A percentile compares a stretch with the other conserved stretches of the same genome.
These are phyloP conservation scores for Danio choprae DNA, from an alignment of 2,797 vertebrate genomes.

Conservation along the genomic window DNA sequence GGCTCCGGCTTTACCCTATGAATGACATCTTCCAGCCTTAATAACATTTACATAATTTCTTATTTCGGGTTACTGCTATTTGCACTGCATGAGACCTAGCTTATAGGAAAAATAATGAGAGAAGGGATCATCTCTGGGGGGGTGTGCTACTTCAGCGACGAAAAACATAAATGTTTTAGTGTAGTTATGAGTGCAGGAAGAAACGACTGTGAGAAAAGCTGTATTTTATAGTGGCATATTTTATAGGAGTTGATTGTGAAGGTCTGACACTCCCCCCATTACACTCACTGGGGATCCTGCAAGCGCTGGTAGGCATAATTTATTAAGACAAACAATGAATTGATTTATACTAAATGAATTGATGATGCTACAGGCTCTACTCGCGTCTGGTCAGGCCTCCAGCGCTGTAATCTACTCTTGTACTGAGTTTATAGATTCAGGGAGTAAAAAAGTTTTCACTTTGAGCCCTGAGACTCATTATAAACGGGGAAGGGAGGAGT, in stretches of 20 bases:
- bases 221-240: constrained; percentile 26
- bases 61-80: constrained; percentile 94
- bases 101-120: constrained; percentile 98
- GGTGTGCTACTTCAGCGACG: constrained; percentile 28
- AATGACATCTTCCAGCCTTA: constrained; percentile 96
- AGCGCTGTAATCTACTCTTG: constrained; percentile 91
- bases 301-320: constrained; percentile 15
- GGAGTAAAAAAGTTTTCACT: constrained; percentile 97
- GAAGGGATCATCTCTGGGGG: constrained; percentile 71
- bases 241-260: constrained; percentile 9
- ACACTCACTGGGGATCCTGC: neutral
- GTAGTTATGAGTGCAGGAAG: constrained; percentile 22
- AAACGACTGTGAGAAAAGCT: constrained; percentile 55
- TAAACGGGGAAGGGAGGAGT: constrained; percentile 79
- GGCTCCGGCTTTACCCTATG: constrained; percentile 89
- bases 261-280: neutral
- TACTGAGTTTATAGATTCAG: constrained; percentile 88
- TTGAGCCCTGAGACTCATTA: constrained; percentile 95
- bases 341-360: constrained; percentile 44
- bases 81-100: constrained; percentile 94
- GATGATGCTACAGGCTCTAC: constrained; percentile 18
- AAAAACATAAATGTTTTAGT: constrained; percentile 42
- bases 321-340: constrained; percentile 42
- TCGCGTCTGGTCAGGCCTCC: constrained; percentile 74
- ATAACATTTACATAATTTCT: constrained; percentile 99